phyloP scores from a whole-genome alignment of 2,113 vertebrate species.

The Miniopterus natalensis region DNA sequence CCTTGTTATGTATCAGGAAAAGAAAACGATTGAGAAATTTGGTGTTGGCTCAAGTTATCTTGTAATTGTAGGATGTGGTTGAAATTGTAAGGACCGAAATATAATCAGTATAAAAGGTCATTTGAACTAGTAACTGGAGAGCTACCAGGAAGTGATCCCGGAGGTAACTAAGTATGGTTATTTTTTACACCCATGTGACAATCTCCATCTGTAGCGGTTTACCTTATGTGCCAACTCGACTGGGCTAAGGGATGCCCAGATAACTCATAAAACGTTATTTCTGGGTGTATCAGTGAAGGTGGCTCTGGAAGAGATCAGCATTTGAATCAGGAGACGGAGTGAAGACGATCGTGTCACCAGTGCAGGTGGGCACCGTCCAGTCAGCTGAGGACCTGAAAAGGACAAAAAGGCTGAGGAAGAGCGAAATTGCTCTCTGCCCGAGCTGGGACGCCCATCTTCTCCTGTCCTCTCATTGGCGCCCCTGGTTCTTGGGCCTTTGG shows the following conservation, averaged over 20 bases:
- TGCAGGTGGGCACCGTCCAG: neutral
- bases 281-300: neutral
- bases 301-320: neutral
- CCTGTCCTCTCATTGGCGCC: neutral
- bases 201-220: neutral
- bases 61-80: neutral
- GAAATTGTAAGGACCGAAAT: slow-evolving; percentile 27
- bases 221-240: neutral
- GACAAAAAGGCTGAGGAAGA: neutral
- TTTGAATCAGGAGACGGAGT: neutral
- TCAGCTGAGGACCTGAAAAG: neutral
- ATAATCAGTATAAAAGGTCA: neutral
- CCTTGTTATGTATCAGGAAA: neutral
- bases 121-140: neutral
- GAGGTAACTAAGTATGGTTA: neutral
- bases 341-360: neutral
- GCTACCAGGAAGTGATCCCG: neutral
- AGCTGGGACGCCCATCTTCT: neutral
- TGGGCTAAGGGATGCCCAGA: neutral
- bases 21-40: neutral
- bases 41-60: neutral
- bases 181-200: neutral
- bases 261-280: neutral
- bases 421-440: neutral
- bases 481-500: neutral